phyloP scores from a whole-genome alignment of 2,113 vertebrate species.

The Empidonax alnorum region DNA sequence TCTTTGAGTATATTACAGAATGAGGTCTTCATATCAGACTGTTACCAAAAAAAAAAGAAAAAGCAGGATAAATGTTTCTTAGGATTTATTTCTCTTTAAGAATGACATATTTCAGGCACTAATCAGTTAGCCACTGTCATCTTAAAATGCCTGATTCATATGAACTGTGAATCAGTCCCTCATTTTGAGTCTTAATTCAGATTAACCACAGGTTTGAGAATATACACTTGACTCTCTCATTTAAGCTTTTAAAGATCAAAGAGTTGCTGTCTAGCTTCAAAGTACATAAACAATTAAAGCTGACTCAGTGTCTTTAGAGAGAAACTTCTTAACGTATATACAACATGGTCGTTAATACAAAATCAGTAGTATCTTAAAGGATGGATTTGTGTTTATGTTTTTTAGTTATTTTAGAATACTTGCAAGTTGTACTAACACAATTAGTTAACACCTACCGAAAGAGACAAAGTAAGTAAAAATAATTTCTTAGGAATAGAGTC shows the following conservation, averaged over 20 bases:
- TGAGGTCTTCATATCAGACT: neutral
- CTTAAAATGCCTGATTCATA: conserved; percentile 26
- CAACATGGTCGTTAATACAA: neutral
- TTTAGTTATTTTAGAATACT: neutral
- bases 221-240: neutral
- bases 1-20: neutral
- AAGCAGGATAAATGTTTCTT: neutral
- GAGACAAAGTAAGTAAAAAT: neutral
- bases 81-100: neutral
- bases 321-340: neutral
- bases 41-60: neutral
- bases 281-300: conserved; percentile 18
- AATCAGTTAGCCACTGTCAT: conserved; percentile 28
- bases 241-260: conserved; percentile 53
- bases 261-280: conserved; percentile 32
- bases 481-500: neutral
- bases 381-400: neutral
- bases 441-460: neutral
- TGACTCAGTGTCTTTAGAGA: neutral
- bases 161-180: conserved; percentile 7
- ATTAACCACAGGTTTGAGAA: conserved; percentile 27
- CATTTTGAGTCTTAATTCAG: conserved; percentile 46
- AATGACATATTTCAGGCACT: neutral
- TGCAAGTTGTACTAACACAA: neutral
- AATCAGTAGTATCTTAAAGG: neutral